Evolutionary conservation across 2,888 invertebrate species (phyloP), one percentile per base, ranked within the genome.

Genomic region (Pristionchus mayeri): DNA sequence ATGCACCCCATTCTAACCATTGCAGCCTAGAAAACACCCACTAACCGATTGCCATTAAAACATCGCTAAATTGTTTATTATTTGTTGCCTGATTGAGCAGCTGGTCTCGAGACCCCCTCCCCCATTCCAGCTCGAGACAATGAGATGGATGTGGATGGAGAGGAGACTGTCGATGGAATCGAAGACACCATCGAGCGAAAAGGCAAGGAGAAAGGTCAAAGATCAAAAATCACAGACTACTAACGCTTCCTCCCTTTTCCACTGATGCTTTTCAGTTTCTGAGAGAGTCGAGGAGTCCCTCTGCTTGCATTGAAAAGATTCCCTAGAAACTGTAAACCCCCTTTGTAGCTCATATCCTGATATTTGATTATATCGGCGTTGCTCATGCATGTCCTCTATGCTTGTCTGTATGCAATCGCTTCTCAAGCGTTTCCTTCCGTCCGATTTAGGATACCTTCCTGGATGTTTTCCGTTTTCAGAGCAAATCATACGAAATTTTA

Each of bases 91-190:
- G n/a, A 9, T 44, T 13, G 44, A 44, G 44, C 44, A 6, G 44
- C 6, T 44, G 13, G 44, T 44, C 11, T 57, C 27, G 34, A 63
- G 30, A 11, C n/a, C n/a, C 63, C 34, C 30, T 9, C 21, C n/a
- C 34, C 30, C 30, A 13, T 75, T 75, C 9, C 75, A 75, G 75
- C 75, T 44, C 75, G 75, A 7, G 75, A 75, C n/a, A 34, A 75
- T n/a, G 44, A 75, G 18, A 40, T 44, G 40, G 75, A 44, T 21
- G 40, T 44, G 44, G 24, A 44, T 44, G 75, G 44, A 44, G 75
- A 75, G 3, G 75, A 75, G 21, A n/a, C 37, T 9, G 24, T 24
- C 11, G 75, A 75, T 75, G 44, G 75, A 34, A 63, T 63, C 21
- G 34, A 63, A 63, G 63, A 63, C 13, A 1, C 30, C 9, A 34